A percentile compares a stretch with the other conserved stretches of the same genome.
Conservation (phyloP, 2,888 invertebrate genomes). For the Tuberolachnus salignus region DNA sequence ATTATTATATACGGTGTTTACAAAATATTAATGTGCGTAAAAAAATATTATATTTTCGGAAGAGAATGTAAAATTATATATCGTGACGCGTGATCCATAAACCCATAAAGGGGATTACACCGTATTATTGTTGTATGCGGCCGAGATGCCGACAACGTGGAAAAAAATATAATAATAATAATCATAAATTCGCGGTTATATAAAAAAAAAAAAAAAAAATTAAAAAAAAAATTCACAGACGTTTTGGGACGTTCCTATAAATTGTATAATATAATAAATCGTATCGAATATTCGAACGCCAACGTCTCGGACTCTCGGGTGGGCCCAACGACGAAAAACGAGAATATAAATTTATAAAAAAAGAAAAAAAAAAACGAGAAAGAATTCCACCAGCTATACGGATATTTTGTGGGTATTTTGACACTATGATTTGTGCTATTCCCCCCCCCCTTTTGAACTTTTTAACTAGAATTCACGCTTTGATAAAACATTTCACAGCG, state of each 20-base stretch:
- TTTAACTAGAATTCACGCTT: no score
- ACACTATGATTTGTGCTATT: no score
- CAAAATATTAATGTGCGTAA: not conserved
- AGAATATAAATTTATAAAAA: not conserved
- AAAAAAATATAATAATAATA: not conserved
- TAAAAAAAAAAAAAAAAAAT: slow-evolving; percentile 29
- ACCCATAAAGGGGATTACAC: slow-evolving; percentile 29
- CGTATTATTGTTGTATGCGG: not conserved
- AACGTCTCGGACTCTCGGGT: not conserved
- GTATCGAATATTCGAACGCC: not conserved
- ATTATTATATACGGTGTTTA: not conserved
- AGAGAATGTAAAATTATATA: not conserved
- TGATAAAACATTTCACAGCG: no score
- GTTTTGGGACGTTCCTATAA: slow-evolving; percentile 21
- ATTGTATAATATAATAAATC: not conserved
- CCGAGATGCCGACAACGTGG: not conserved
- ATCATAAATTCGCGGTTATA: slow-evolving; percentile 35
- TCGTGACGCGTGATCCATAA: slow-evolving; percentile 24
- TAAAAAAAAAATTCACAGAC: slow-evolving; percentile 37
- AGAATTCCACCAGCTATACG: no score
- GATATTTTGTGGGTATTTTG: no score
- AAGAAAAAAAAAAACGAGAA: no score
- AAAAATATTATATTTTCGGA: slow-evolving; percentile 26
- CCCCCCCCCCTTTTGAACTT: no score
- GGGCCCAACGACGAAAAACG: not conserved